Evolutionary conservation across 2,888 invertebrate genomes (phyloP), one percentile per base, ranked within the genome.

Genomic region (Oegoconia quadripuncta): DNA sequence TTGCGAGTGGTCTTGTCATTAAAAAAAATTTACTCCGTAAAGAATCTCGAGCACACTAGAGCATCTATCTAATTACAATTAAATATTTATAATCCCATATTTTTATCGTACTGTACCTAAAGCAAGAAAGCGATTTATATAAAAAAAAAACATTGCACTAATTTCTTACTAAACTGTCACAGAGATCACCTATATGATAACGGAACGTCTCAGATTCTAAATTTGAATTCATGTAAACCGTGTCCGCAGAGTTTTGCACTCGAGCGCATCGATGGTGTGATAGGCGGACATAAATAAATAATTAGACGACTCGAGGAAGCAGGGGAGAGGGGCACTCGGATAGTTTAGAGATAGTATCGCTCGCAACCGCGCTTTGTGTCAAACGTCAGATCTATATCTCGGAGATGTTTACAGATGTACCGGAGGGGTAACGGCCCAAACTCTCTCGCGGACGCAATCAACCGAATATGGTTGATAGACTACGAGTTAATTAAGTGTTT

Each of bases 361-460:
- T 59, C 64, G 78, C 78, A 79, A 79, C 81, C 83, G 81, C 80
- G 84, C 83, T 87, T 87, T 86, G 86, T 86, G 86, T 84, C 86
- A 87, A 84, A 82, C 84, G 86, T 84, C 86, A 83, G 86, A 87
- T 87, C 62, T 40, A 76, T 81, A 86, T 86, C 86, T 69, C 45
- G 62, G 63, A 82, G 82, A 86, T 84, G 84, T 86, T 86, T 86
- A 84, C 86, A 86, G 86, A 87, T 86, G 86, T 83, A 78, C 73
- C 71, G 65, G 73, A 75, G 80, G 80, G 81, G 81, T 79, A 79
- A 76, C 78, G 77, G 76, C 73, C 75, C 71, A 64, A 70, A 64
- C 66, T 74, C 68, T 74, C 68, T 64, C 62, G 64, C 56, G 71
- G 59, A 63, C 66, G 74, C 82, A 82, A 79, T 82, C 78, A 74